phyloP scores from a whole-genome alignment of 1,140 invertebrate genomes.

The Dendrolimus kikuchii region DNA sequence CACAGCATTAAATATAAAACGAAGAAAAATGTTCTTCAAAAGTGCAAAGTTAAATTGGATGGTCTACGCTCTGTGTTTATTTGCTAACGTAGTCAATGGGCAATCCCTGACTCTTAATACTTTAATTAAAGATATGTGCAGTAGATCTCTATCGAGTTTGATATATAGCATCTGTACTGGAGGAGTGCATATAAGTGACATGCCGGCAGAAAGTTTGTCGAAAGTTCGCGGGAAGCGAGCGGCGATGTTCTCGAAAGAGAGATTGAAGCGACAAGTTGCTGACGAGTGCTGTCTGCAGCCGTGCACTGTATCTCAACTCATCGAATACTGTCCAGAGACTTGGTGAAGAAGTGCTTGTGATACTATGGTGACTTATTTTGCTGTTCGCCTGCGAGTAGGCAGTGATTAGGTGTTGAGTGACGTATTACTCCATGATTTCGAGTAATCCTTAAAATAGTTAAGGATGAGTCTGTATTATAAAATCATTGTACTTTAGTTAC shows the following conservation, averaged over 20 bases:
- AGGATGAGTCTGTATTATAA: too few relatives aligned
- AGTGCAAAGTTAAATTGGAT: constrained; percentile 30
- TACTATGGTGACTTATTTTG: too few relatives aligned
- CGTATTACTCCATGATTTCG: too few relatives aligned
- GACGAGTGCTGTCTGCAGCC: constrained; percentile 44
- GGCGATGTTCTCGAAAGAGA: constrained; percentile 26
- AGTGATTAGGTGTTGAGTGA: too few relatives aligned
- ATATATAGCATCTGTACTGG: constrained; percentile 42
- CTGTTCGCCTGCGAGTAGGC: too few relatives aligned
- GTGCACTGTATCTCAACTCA: constrained; percentile 43
- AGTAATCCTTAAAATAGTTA: too few relatives aligned
- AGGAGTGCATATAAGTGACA: constrained; percentile 25
- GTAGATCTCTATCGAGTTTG: constrained; percentile 30
- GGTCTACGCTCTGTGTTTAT: constrained; percentile 28
- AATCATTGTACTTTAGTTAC: too few relatives aligned
- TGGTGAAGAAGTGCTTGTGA: constrained; percentile 28
- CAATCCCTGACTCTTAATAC: constrained; percentile 36
- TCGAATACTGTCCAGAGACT: constrained; percentile 51
- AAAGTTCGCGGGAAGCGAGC: constrained; percentile 32
- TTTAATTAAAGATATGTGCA: constrained; percentile 37
- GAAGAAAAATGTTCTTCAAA: constrained; percentile 36
- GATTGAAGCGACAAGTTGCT: constrained; percentile 31
- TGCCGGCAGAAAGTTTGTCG: constrained; percentile 21
- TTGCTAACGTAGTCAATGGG: constrained; percentile 29
- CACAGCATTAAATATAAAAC: constrained; percentile 11